Base-by-base conservation (phyloP, 2,797 vertebrate genomes). In the Manis pentadactyla region DNA sequence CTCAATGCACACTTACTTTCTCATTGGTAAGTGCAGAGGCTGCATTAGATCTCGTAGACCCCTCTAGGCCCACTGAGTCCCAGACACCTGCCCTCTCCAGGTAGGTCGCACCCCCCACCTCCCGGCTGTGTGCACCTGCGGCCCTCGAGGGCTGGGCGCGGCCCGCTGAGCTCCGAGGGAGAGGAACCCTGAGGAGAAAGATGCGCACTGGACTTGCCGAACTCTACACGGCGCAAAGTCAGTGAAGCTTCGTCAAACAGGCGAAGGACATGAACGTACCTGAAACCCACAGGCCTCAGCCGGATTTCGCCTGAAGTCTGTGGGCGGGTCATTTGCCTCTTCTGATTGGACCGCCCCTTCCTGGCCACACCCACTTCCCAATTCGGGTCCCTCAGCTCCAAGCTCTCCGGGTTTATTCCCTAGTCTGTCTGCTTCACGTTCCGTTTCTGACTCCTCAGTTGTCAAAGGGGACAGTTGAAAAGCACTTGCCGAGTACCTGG, bases 81-180 rank as follows among this genome's bases (percentile, higher is more conserved):
- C 25, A 7, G 83, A 71, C 9, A 27, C 7, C 18, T 1, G 71
- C 4, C 71, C 46, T 29, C 49, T 49, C 14, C 17, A n/a, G 64
- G 31, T 55, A 64, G 73, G 4, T 31, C 17, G n/a, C 15, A 23
- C 25, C 15, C 1, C 49, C 14, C 61, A 11, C 21, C 14, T 0
- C 53, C 39, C 11, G 2, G 31, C 29, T 75, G 64, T 0, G 1
- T 31, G 29, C 7, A 0, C 18, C 46, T 10, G 21, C 1, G 1
- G 3, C 7, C 34, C 31, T 37, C 0, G 1, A 55, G 34, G 39
- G 46, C 1, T 0, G 17, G 53, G 37, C 1, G 7, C 10, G 64
- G 53, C 37, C 42, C 5, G 0, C 77, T 2, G 37, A 34, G 23
- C 21, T n/a, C 53, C 2, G 5, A 0, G 2, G 2, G 11, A 66